These are phyloP conservation scores for Aptenodytes forsteri DNA, from an alignment of 2,113 vertebrate genomes.

Conservation along the genomic window DNA sequence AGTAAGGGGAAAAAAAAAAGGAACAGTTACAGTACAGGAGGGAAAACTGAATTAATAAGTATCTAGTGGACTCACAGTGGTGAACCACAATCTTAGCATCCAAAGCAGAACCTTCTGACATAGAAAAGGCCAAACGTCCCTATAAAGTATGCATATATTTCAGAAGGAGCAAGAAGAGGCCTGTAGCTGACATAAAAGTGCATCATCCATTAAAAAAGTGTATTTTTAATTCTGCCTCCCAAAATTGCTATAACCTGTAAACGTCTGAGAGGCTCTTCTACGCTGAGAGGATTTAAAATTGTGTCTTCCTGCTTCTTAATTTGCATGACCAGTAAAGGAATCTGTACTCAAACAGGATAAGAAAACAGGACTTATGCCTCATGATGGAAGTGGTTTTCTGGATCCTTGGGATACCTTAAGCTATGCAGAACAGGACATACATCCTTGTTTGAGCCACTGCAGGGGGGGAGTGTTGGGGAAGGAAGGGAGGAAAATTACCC, in stretches of 20 bases:
- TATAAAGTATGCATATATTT: neutral
- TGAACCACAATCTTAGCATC: constrained; percentile 3
- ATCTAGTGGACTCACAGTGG: neutral
- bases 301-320: neutral
- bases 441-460: neutral
- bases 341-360: constrained; percentile 22
- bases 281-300: neutral
- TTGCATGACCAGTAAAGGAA: neutral
- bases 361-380: neutral
- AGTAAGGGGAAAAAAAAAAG: neutral
- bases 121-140: neutral
- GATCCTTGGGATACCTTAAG: neutral
- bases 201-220: neutral
- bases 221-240: neutral
- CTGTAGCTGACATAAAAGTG: neutral
- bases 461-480: neutral
- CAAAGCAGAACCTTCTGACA: constrained; percentile 1
- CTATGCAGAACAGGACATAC: constrained; percentile 5
- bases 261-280: neutral
- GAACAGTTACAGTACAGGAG: neutral
- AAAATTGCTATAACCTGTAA: neutral
- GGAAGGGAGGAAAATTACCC: neutral
- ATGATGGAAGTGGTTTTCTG: neutral
- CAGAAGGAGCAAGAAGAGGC: neutral
- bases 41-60: neutral